Evolutionary conservation across 2,888 invertebrate genomes (phyloP).

Genomic region (Odontomyia ornata): DNA sequence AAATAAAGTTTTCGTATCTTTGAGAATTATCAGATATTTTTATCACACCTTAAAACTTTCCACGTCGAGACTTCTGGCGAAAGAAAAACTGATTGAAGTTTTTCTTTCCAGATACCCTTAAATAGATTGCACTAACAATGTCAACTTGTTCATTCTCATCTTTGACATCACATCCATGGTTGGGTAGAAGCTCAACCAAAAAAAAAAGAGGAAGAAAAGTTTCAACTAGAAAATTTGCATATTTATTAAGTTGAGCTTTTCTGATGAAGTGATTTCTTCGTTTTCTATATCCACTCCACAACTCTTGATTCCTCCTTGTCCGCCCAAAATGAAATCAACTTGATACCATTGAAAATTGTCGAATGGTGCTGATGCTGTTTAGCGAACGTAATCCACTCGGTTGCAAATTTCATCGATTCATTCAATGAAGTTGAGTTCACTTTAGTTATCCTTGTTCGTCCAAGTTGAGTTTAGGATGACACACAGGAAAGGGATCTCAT

Average conservation of each 20-base stretch:
- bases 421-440: not conserved
- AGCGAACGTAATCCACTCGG: constrained; percentile 7
- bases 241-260: constrained; percentile 35
- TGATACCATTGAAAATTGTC: not conserved
- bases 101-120: not conserved
- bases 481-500: constrained; percentile 34
- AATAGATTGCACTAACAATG: not conserved
- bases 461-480: not conserved
- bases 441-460: constrained; percentile 14
- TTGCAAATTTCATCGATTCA: constrained; percentile 34
- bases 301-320: not conserved
- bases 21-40: too few species aligned
- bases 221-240: constrained; percentile 33
- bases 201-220: constrained; percentile 13
- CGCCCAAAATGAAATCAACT: not conserved
- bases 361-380: not conserved
- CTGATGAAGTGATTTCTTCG: constrained; percentile 20
- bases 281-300: not conserved
- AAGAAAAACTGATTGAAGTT: not conserved
- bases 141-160: constrained; percentile 12
- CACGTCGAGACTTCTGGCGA: too few species aligned
- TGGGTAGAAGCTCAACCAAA: not conserved
- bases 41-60: too few species aligned
- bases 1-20: too few species aligned
- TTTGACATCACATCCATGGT: not conserved